Percentiles rank a stretch among this genome's conserved stretches.
These are phyloP conservation scores for Geopemphigus sp. DNA, from an alignment of 1,140 invertebrate species.

Conservation along the genomic window DNA sequence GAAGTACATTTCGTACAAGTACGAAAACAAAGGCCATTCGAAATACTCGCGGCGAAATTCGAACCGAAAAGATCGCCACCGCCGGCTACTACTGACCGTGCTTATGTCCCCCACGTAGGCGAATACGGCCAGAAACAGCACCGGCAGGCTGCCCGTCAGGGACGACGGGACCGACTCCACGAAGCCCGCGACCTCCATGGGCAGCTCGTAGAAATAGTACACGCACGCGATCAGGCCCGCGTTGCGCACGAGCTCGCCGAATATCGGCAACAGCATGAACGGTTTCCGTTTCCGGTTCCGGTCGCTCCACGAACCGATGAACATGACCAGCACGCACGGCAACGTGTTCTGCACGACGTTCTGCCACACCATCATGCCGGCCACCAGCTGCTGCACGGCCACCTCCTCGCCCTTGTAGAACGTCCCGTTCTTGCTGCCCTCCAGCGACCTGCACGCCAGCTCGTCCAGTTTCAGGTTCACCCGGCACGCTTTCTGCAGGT, in stretches of 20 bases:
- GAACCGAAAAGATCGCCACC: no score
- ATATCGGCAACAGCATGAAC: constrained; percentile 68
- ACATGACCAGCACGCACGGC: constrained; percentile 70
- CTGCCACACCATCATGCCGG: constrained; percentile 74
- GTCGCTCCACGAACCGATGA: constrained; percentile 77
- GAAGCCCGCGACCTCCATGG: constrained; percentile 71
- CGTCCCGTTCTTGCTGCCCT: neutral
- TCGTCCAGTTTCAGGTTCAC: neutral
- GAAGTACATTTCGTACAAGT: no score
- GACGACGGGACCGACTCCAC: constrained; percentile 73
- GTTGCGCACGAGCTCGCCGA: constrained; percentile 55
- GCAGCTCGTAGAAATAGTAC: constrained; percentile 71
- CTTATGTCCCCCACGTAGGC: constrained; percentile 84
- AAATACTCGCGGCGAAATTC: no score
- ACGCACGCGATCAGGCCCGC: constrained; percentile 67
- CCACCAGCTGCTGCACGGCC: constrained; percentile 70
- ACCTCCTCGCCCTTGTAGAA: constrained; percentile 69
- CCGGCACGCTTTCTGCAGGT: constrained; percentile 37
- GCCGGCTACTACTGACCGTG: constrained; percentile 61
- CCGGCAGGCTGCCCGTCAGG: constrained; percentile 77
- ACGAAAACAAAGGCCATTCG: no score
- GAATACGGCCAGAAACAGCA: constrained; percentile 82
- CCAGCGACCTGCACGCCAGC: neutral
- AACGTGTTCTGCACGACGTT: constrained; percentile 72
- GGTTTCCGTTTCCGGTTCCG: constrained; percentile 71